A percentile compares a stretch with the other conserved stretches of the same genome.
phyloP scores from a whole-genome alignment of 2,113 vertebrate genomes.

The Sinosuthora webbiana region DNA sequence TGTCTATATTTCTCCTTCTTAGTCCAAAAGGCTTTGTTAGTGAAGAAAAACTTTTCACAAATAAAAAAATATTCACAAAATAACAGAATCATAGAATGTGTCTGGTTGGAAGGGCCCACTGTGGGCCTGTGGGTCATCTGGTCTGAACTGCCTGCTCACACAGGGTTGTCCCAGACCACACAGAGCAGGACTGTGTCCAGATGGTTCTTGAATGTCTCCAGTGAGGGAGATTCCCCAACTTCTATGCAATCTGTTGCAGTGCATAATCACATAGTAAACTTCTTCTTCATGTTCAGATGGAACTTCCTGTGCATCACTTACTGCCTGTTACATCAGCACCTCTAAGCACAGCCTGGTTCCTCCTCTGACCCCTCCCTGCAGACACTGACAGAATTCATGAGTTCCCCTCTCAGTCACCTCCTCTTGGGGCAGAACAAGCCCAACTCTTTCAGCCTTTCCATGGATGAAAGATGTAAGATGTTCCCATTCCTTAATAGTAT shows the following conservation, averaged over 20 bases:
- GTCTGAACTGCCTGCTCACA: background rate
- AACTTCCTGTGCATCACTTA: background rate
- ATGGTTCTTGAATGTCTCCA: background rate
- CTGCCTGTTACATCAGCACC: background rate
- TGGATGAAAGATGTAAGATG: background rate
- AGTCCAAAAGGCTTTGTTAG: background rate
- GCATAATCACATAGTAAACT: background rate
- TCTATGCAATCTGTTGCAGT: background rate
- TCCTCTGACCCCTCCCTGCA: background rate
- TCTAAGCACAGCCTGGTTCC: background rate
- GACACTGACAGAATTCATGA: background rate
- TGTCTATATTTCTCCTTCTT: background rate
- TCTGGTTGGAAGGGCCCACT: accelerated
- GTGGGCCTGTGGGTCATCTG: background rate
- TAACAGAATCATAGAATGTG: background rate
- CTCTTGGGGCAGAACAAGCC: background rate
- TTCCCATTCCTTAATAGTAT: background rate
- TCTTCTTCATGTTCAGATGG: background rate
- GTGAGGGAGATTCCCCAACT: background rate
- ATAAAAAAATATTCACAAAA: background rate
- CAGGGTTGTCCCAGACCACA: background rate
- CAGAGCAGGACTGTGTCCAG: background rate
- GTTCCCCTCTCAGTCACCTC: accelerated
- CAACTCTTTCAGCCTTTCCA: accelerated
- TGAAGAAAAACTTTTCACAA: background rate